phyloP scores from a whole-genome alignment of 2,797 vertebrate species.

The Eulemur mongoz region DNA sequence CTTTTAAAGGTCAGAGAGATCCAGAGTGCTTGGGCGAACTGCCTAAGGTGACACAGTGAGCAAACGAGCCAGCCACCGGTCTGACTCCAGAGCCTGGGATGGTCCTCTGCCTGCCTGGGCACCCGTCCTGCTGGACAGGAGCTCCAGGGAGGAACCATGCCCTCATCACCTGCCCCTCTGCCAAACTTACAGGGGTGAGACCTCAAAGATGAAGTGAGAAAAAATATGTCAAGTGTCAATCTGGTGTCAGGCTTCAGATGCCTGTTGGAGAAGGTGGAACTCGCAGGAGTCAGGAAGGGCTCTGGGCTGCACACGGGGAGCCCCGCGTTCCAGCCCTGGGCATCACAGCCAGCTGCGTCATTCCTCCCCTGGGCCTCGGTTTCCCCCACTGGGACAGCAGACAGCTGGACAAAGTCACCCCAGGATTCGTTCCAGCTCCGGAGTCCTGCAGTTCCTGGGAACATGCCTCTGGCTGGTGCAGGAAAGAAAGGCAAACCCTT shows the following conservation, averaged over 20 bases:
- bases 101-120: neutral
- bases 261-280: neutral
- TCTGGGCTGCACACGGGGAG: neutral
- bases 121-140: neutral
- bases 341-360: rapidly evolving
- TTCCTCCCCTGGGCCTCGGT: neutral
- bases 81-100: neutral
- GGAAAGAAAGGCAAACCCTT: conserved; percentile 62
- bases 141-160: neutral
- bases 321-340: rapidly evolving
- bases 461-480: neutral
- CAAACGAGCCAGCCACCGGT: neutral
- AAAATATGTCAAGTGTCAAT: rapidly evolving
- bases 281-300: neutral
- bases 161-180: neutral
- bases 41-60: neutral
- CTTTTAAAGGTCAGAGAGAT: neutral
- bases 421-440: neutral
- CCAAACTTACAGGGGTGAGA: too few relatives aligned
- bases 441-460: conserved; percentile 16
- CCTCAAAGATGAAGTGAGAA: neutral
- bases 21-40: rapidly evolving
- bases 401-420: neutral
- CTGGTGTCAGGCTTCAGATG: neutral
- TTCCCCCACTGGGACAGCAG: rapidly evolving